phyloP scores from a whole-genome alignment of 2,113 vertebrate species.

The Dipodomys merriami region DNA sequence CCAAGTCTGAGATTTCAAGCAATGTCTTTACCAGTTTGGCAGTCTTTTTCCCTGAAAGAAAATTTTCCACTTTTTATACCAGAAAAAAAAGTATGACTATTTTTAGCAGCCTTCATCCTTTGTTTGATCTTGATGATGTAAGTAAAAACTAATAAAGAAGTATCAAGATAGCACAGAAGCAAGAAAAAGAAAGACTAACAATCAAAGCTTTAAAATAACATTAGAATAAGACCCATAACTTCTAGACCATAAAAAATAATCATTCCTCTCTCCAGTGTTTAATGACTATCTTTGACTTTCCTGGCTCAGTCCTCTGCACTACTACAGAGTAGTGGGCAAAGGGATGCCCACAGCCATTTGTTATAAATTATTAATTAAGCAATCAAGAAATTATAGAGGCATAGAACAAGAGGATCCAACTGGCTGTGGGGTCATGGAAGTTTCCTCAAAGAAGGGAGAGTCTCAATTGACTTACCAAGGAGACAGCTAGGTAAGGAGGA shows the following conservation, averaged over 20 bases:
- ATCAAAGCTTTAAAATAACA: conserved; percentile 23
- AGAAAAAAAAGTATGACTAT: neutral
- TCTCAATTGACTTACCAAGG: neutral
- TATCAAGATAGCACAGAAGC: conserved; percentile 21
- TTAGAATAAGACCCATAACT: neutral
- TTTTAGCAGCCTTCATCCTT: conserved; percentile 54
- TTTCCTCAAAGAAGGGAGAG: neutral
- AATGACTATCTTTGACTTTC: neutral
- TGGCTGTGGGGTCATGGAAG: neutral
- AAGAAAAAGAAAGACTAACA: neutral
- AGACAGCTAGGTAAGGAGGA: neutral
- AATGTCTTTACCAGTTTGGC: conserved; percentile 34
- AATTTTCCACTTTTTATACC: conserved; percentile 45
- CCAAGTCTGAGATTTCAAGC: neutral
- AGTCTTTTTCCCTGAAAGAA: conserved; percentile 47
- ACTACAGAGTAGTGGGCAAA: neutral
- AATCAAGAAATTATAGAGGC: neutral
- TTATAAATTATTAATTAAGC: neutral
- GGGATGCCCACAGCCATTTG: neutral
- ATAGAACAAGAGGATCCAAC: neutral
- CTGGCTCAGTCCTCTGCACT: neutral
- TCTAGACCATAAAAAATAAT: neutral
- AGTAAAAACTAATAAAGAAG: conserved; percentile 64
- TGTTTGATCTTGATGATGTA: conserved; percentile 49
- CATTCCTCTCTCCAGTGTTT: neutral